Conservation (phyloP, 2,888 invertebrate genomes). For the Bimastos eiseni region DNA sequence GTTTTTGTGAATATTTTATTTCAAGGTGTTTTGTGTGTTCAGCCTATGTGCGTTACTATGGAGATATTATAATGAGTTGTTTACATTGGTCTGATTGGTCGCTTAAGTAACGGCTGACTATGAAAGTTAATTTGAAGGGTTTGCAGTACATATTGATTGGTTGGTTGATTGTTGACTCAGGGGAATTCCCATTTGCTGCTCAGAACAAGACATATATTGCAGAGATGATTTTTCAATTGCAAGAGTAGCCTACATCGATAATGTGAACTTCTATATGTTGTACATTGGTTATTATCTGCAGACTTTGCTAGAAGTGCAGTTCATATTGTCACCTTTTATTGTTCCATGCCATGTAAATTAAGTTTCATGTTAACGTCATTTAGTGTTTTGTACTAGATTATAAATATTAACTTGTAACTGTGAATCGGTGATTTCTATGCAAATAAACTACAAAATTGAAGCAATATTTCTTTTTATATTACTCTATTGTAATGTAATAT, state of each 20-base stretch:
- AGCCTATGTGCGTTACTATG: background rate
- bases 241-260: too few species aligned
- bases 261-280: background rate
- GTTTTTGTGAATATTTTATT: background rate
- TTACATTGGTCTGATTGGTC: background rate
- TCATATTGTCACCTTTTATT: background rate
- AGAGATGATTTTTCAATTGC: background rate
- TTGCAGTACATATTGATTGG: background rate
- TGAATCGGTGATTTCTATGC: background rate
- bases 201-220: background rate
- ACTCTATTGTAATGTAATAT: background rate
- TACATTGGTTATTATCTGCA: background rate
- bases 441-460: background rate
- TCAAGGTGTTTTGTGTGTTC: background rate
- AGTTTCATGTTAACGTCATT: background rate
- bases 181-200: background rate
- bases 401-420: background rate
- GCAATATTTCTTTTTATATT: background rate
- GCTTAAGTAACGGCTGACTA: background rate
- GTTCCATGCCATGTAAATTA: background rate
- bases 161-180: background rate
- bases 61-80: background rate
- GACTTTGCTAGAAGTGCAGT: background rate
- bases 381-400: background rate
- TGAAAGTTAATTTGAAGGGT: background rate